Conservation (phyloP, 2,113 vertebrate species). For the Rhynchomys soricoides region DNA sequence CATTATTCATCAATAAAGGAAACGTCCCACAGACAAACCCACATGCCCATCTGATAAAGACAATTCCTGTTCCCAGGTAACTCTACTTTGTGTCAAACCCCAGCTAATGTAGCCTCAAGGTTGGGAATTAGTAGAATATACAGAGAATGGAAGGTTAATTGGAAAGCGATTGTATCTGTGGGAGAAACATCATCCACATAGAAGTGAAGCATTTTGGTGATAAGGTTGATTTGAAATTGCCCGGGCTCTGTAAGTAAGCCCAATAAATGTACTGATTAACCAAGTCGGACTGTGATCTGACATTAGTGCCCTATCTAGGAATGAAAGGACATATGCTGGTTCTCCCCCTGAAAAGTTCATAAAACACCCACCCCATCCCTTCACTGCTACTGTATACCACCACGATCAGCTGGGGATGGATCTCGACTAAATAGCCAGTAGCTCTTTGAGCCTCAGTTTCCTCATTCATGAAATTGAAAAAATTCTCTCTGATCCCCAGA, state of each 20-base stretch:
- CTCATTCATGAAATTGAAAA: not conserved
- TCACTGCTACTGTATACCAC: not conserved
- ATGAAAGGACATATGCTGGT: not conserved
- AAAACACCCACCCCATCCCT: not conserved
- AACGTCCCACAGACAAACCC: not conserved
- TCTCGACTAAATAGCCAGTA: not conserved
- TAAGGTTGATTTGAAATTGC: not conserved
- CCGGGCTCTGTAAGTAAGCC: not conserved
- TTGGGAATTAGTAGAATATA: not conserved
- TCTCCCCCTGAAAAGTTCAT: not conserved
- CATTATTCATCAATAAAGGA: not conserved
- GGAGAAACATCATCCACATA: too few species aligned
- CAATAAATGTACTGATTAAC: not conserved
- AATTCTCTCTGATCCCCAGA: not conserved
- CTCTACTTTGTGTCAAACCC: not conserved
- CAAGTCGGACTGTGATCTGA: not conserved
- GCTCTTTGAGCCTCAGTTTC: not conserved
- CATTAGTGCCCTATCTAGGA: not conserved
- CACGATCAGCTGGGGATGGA: not conserved
- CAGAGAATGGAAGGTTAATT: not conserved
- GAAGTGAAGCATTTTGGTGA: not conserved
- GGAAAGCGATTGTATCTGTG: not conserved
- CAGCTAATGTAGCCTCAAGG: not conserved
- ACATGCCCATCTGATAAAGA: not conserved
- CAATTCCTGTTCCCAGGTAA: not conserved